These are phyloP conservation scores for Isoperla grammatica DNA, from an alignment of 2,888 invertebrate species.

Conservation along the genomic window DNA sequence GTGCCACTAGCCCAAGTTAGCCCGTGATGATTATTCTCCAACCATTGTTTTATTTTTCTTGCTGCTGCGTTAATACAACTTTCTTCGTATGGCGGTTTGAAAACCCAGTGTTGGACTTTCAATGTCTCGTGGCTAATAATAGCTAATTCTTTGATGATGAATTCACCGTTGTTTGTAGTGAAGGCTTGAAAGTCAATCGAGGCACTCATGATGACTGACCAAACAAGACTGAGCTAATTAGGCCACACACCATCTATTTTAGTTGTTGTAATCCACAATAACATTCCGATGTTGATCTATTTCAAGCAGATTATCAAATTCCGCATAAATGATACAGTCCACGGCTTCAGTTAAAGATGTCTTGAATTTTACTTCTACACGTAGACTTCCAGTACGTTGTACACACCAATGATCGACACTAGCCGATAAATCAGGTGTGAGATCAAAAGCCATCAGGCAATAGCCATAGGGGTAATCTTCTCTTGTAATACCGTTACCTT, in stretches of 20 bases:
- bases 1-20: no score
- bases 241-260: neutral
- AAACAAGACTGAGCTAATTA: neutral
- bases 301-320: neutral
- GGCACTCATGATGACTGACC: neutral
- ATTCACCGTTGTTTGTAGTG: neutral
- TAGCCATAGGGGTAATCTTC: neutral
- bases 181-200: neutral
- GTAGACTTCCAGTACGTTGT: neutral
- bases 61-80: no score
- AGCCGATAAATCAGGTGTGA: constrained; percentile 4
- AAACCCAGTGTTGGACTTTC: neutral
- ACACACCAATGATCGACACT: neutral
- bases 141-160: no score
- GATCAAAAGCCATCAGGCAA: neutral
- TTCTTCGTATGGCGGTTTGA: neutral
- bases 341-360: neutral
- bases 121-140: no score
- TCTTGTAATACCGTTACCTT: neutral
- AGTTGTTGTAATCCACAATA: neutral
- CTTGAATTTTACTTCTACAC: neutral
- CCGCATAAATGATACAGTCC: neutral
- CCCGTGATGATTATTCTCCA: no score
- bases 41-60: no score
- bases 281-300: neutral